Base-by-base conservation (phyloP, 2,113 vertebrate species). In the Bubo bubo region DNA sequence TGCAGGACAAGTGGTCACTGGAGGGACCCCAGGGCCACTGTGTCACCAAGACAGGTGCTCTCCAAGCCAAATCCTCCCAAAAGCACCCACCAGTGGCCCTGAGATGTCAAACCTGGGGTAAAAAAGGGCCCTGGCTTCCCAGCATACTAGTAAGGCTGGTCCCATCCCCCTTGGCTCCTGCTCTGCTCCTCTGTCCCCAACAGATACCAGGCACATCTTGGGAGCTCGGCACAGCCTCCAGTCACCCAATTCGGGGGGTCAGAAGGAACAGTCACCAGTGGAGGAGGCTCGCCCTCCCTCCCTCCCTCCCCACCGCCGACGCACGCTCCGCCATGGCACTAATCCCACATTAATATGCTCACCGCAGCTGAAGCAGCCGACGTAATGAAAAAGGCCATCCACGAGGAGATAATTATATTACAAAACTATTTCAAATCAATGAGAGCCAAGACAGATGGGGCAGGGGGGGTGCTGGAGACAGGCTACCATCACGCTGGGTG, bases 351-450 rank as follows among this genome's bases (percentile, higher is more conserved):
- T 83, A 94, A 90, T 50, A 74, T 20, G 49, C 81, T 91, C 91
- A 75, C 80, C 55, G 52, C 63, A 88, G 82, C 75, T 62, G 71
- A 86, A 94, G 71, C 50, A 88, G 72, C 63, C 2, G 0, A 90
- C 3, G 26, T 83, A 94, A 92, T 73, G 90, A 95, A 67, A 91
- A 77, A 93, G 67, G 13, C 88, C 60, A 83, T 80, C 82, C 92
- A 83, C 2, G 0, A 96, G 56, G 79, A 96, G 88, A 76, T 80
- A 83, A 93, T 83, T 93, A 55, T 56, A 88, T 92, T 50, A 88
- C 58, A 76, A 92, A 96, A 94, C 86, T 94, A 90, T 90, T 96
- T 94, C 62, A 96, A 56, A 90, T 77, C 82, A 62, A 59, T 59
- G 52, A 86, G 64, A 90, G 41, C 28, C 67, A 93, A 86, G 87